Conservation (phyloP, 2,113 vertebrate genomes). For the Casuarius casuarius region DNA sequence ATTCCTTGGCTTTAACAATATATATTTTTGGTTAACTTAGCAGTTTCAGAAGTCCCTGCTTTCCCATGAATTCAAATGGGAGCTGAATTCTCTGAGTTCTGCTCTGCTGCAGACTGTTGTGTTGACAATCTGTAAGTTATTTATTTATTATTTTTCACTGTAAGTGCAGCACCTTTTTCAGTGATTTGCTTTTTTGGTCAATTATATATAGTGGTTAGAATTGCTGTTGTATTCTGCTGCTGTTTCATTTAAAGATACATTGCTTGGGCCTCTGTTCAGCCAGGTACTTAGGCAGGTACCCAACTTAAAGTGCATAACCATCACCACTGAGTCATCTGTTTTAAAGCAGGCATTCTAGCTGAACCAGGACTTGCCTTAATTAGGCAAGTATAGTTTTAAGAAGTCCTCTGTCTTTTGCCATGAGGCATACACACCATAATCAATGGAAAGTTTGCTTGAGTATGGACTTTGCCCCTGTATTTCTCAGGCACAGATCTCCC, state of each 20-base stretch:
- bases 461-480: background rate
- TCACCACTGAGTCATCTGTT: constrained; percentile 43
- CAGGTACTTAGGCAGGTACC: constrained; percentile 56
- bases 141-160: constrained; percentile 57
- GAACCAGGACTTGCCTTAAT: constrained; percentile 9
- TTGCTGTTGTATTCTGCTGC: background rate
- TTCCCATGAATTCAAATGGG: constrained; percentile 68
- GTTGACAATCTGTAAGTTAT: constrained; percentile 37
- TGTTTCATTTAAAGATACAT: constrained; percentile 39
- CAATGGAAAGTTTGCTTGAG: background rate
- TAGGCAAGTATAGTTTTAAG: constrained; percentile 29
- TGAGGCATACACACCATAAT: background rate
- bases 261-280: background rate
- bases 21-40: constrained; percentile 70
- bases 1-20: constrained; percentile 68
- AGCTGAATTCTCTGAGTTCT: constrained; percentile 52
- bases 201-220: constrained; percentile 50
- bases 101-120: constrained; percentile 41
- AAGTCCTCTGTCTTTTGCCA: constrained; percentile 15
- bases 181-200: constrained; percentile 60
- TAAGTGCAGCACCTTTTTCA: constrained; percentile 44
- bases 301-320: constrained; percentile 44
- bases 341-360: constrained; percentile 38
- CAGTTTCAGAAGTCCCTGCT: constrained; percentile 64
- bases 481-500: background rate